Evolutionary conservation across 2,797 vertebrate genomes (phyloP).

Genomic region (Sebastes vulpes): DNA sequence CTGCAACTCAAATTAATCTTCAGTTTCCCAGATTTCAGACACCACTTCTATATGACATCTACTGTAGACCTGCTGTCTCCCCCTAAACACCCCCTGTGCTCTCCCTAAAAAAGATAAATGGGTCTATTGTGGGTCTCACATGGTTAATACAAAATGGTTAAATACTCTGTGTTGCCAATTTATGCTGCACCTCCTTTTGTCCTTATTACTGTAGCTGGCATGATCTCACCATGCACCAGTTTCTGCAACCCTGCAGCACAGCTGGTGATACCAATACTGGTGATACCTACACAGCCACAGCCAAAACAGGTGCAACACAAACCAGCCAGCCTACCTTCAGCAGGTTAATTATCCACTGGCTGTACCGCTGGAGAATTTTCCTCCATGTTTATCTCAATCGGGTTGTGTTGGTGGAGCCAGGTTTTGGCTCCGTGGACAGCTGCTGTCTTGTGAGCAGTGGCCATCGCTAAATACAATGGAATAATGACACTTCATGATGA

Average conservation of each 20-base stretch:
- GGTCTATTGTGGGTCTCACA: no score
- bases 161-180: neutral
- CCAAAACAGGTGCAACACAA: neutral
- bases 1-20: no score
- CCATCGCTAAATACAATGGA: neutral
- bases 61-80: no score
- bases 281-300: neutral
- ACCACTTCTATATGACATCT: no score
- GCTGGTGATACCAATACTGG: neutral
- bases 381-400: neutral
- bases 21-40: no score
- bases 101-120: no score
- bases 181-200: neutral
- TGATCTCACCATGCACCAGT: neutral
- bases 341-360: conserved; percentile 1
- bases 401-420: neutral
- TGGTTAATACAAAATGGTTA: neutral
- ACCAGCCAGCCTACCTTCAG: neutral
- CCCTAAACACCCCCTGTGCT: no score
- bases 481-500: neutral
- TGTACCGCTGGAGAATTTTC: neutral
- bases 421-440: neutral
- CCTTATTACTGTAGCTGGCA: neutral
- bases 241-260: neutral
- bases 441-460: neutral